Evolutionary conservation across 2,797 vertebrate species (phyloP).

Genomic region (Pseudopleuronectes americanus): DNA sequence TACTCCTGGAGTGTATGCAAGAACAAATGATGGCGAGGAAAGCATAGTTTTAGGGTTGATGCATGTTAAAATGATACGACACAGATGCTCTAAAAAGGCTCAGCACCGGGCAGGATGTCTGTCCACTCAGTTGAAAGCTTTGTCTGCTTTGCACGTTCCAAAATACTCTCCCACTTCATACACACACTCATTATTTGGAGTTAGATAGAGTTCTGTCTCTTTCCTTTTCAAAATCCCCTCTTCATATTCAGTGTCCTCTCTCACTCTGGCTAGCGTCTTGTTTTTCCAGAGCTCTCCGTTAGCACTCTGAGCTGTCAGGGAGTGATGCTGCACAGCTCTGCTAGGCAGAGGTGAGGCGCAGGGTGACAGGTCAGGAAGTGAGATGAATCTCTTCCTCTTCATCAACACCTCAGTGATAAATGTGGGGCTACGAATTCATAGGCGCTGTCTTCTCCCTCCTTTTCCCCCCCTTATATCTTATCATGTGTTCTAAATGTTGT

Average conservation of each 20-base stretch:
- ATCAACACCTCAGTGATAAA: constrained; percentile 37
- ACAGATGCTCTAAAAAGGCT: constrained; percentile 1
- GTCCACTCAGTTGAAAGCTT: background rate
- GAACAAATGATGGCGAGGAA: background rate
- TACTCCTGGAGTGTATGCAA: background rate
- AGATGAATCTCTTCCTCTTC: constrained; percentile 47
- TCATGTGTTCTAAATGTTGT: background rate
- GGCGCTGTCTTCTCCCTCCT: background rate
- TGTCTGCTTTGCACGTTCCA: constrained; percentile 18
- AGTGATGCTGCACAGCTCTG: constrained; percentile 52
- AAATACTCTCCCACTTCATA: background rate
- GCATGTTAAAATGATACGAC: constrained; percentile 11
- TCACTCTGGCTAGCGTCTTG: constrained; percentile 43
- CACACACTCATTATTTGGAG: constrained; percentile 8
- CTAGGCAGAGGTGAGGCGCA: constrained; percentile 14
- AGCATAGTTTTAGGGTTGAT: background rate
- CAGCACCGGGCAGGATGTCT: constrained; percentile 7
- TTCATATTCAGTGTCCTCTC: constrained; percentile 44
- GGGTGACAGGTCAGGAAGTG: constrained; percentile 32
- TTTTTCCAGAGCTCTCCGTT: constrained; percentile 40
- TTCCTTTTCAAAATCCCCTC: constrained; percentile 31
- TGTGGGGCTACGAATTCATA: background rate
- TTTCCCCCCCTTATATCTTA: background rate
- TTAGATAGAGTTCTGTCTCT: constrained; percentile 21
- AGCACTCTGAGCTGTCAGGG: constrained; percentile 44